These are phyloP conservation scores for Protophormia terraenovae DNA, from an alignment of 2,888 invertebrate species.

Conservation along the genomic window DNA sequence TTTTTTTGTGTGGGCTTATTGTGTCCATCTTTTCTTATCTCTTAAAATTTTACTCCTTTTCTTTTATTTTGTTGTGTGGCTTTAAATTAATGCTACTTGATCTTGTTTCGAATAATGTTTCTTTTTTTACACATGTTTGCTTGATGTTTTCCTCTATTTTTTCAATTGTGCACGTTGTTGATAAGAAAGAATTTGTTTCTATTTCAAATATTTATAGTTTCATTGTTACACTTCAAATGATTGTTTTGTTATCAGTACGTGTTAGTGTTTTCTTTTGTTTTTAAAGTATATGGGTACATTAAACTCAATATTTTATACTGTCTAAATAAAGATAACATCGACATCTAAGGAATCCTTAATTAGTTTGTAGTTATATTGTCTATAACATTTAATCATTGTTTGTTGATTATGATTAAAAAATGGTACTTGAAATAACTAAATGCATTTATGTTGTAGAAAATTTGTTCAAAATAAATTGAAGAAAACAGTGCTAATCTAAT, in stretches of 20 bases:
- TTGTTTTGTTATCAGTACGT: slow-evolving; percentile 28
- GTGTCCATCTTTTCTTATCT: slow-evolving; percentile 2
- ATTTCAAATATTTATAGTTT: not conserved
- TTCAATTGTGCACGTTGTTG: slow-evolving; percentile 1
- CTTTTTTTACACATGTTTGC: not conserved
- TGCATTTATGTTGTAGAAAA: too few species aligned
- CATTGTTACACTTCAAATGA: not conserved
- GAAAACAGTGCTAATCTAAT: too few species aligned
- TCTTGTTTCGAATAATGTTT: not conserved
- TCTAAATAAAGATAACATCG: not conserved
- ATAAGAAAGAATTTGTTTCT: not conserved
- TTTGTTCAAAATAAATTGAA: too few species aligned
- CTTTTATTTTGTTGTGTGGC: not conserved
- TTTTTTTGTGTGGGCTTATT: slow-evolving; percentile 3
- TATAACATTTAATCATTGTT: not conserved
- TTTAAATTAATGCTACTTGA: slow-evolving; percentile 15
- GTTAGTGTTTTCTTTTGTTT: not conserved
- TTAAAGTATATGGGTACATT: not conserved
- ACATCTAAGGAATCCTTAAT: not conserved
- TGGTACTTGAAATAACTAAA: not conserved
- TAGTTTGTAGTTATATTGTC: not conserved
- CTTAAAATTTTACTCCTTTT: not conserved
- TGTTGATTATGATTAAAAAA: not conserved
- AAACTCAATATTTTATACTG: not conserved
- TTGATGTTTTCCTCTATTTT: not conserved